These are phyloP conservation scores for Heptranchias perlo DNA, from an alignment of 2,113 vertebrate genomes.

Conservation along the genomic window DNA sequence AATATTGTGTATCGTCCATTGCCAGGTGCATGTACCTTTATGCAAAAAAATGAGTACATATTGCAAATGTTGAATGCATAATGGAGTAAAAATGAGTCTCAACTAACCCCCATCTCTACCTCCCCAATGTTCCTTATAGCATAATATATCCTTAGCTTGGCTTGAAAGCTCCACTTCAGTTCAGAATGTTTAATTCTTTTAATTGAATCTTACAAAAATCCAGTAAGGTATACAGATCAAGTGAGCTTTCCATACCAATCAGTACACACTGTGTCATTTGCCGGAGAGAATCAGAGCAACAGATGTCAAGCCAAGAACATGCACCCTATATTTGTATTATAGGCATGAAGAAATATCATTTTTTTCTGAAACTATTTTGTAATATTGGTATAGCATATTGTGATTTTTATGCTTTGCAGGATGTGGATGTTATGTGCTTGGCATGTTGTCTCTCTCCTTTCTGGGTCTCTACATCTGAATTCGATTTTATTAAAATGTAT, in stretches of 20 bases:
- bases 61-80: not conserved
- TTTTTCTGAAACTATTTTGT: not conserved
- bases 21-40: not conserved
- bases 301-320: not conserved
- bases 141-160: not conserved
- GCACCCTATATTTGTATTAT: constrained; percentile 25
- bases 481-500: not conserved
- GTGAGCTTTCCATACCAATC: not conserved
- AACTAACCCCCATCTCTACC: not conserved
- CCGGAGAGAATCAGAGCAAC: not conserved
- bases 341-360: not conserved
- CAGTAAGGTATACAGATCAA: not conserved
- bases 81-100: not conserved
- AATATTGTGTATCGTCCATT: not conserved
- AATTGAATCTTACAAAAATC: not conserved
- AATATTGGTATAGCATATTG: not conserved
- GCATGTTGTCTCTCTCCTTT: not conserved
- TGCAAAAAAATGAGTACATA: not conserved
- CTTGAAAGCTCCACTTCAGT: not conserved
- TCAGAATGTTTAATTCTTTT: not conserved
- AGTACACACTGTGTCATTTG: not conserved
- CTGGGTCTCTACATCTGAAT: not conserved
- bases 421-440: not conserved
- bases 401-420: not conserved
- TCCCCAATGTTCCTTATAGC: not conserved